Evolutionary conservation across 2,113 vertebrate genomes (phyloP).

Genomic region (Indri indri): DNA sequence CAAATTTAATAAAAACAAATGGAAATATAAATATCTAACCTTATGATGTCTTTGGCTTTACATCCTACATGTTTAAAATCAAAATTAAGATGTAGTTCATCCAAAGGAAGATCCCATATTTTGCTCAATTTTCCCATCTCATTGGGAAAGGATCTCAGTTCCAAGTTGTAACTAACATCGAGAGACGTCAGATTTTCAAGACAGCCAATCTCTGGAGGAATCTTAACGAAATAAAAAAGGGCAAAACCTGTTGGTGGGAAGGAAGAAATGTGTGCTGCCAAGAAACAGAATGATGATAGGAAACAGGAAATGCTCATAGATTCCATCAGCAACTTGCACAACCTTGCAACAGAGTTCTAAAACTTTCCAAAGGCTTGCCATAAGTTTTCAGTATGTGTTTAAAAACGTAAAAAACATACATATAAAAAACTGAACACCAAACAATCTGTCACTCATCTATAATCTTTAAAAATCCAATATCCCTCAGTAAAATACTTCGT

Average conservation of each 20-base stretch:
- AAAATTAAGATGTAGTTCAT: constrained; percentile 93
- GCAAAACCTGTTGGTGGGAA: constrained; percentile 8
- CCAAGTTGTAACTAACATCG: constrained; percentile 93
- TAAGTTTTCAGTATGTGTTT: neutral
- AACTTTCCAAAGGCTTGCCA: neutral
- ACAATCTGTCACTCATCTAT: neutral
- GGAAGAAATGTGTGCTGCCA: neutral
- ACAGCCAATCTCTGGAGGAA: constrained; percentile 94
- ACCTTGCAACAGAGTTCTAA: neutral
- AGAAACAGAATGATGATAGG: neutral
- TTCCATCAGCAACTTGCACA: neutral
- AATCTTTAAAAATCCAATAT: neutral
- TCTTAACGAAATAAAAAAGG: constrained; percentile 83
- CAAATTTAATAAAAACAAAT: neutral
- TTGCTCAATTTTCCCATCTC: constrained; percentile 95
- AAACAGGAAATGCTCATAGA: neutral
- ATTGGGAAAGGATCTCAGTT: constrained; percentile 92
- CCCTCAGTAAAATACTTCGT: neutral
- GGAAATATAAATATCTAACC: constrained; percentile 83
- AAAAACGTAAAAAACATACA: neutral
- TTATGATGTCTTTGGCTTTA: constrained; percentile 97
- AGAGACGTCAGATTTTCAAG: constrained; percentile 94
- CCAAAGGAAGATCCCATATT: constrained; percentile 97
- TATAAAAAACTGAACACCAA: neutral
- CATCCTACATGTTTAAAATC: constrained; percentile 95